Evolutionary conservation across 1,140 invertebrate species (phyloP).

Genomic region (Sinella curviseta): DNA sequence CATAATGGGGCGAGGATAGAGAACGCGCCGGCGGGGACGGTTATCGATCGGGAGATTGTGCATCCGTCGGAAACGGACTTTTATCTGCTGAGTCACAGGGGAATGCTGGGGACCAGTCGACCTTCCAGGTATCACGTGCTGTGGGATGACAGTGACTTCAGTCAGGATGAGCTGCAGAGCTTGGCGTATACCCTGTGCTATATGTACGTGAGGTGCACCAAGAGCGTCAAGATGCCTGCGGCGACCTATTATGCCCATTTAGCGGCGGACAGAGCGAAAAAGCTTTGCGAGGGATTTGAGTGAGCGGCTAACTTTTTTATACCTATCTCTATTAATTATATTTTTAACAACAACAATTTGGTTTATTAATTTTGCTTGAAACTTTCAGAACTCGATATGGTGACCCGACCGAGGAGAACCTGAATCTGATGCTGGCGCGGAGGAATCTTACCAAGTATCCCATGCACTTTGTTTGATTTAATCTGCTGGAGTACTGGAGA

Average conservation of each 20-base stretch:
- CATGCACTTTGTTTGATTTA: not conserved
- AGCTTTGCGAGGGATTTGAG: slow-evolving; percentile 9
- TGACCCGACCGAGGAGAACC: not conserved
- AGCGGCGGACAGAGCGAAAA: slow-evolving; percentile 51
- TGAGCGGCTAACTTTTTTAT: not conserved
- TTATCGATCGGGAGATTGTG: slow-evolving; percentile 77
- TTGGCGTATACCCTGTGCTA: slow-evolving; percentile 85
- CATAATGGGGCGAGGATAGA: slow-evolving; percentile 49
- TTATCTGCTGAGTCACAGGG: slow-evolving; percentile 74
- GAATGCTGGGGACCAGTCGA: slow-evolving; percentile 77
- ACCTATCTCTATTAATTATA: not conserved
- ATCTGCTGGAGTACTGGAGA: no score
- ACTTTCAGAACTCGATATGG: not conserved
- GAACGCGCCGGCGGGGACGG: slow-evolving; percentile 80
- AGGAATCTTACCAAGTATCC: not conserved
- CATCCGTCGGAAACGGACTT: slow-evolving; percentile 81
- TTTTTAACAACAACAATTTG: not conserved
- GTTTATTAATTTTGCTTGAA: not conserved
- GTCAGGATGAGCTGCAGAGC: slow-evolving; percentile 74
- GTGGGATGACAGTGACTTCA: slow-evolving; percentile 74
- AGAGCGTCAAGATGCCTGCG: slow-evolving; percentile 86
- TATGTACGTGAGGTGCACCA: slow-evolving; percentile 79
- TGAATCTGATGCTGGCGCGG: not conserved
- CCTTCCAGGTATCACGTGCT: slow-evolving; percentile 86
- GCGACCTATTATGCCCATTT: slow-evolving; percentile 62